Conservation (phyloP, 2,888 invertebrate species). For the Pseudolycoriella hygida region DNA sequence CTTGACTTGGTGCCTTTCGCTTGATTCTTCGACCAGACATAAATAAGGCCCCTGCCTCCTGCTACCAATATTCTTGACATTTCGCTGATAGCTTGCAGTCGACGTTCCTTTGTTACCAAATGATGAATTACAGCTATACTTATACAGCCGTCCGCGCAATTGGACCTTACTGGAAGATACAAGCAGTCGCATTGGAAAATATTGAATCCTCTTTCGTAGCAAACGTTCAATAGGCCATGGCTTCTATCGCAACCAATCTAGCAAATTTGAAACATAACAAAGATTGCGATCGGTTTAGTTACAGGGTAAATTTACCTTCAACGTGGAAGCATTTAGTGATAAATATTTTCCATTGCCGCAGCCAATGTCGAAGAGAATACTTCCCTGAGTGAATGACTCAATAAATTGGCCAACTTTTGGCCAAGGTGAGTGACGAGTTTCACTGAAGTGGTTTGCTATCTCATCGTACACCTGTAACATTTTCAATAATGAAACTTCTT, state of each 20-base stretch:
- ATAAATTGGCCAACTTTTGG: constrained; percentile 75
- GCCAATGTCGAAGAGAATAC: constrained; percentile 76
- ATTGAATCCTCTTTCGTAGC: constrained; percentile 39
- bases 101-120: constrained; percentile 63
- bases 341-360: constrained; percentile 99
- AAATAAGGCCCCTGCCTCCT: constrained; percentile 66
- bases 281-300: too few species aligned
- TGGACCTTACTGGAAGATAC: constrained; percentile 46
- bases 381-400: constrained; percentile 40
- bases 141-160: constrained; percentile 60
- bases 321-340: constrained; percentile 35
- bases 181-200: constrained; percentile 65
- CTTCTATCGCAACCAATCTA: constrained; percentile 73
- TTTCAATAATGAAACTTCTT: background rate
- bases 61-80: constrained; percentile 53
- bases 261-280: constrained; percentile 11
- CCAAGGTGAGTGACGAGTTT: constrained; percentile 90
- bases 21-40: constrained; percentile 95
- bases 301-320: constrained; percentile 44
- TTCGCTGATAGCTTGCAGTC: constrained; percentile 55
- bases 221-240: constrained; percentile 46
- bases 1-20: constrained; percentile 44
- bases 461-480: constrained; percentile 53
- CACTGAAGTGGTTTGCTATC: constrained; percentile 88
- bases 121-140: constrained; percentile 97